Evolutionary conservation across 2,888 invertebrate species (phyloP).

Genomic region (Conus canariensis): DNA sequence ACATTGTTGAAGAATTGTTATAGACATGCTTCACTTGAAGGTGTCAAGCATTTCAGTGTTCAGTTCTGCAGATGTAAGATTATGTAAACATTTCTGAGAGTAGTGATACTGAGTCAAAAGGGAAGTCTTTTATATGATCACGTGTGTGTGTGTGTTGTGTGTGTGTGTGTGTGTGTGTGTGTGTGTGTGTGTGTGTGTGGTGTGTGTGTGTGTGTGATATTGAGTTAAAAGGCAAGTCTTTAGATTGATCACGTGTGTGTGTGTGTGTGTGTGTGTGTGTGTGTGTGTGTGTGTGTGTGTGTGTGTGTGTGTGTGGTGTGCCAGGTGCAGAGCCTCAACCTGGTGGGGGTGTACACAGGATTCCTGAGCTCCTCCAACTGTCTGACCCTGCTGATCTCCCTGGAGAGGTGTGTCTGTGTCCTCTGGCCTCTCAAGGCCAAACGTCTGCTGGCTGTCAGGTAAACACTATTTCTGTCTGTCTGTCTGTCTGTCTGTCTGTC

Average conservation of each 20-base stretch:
- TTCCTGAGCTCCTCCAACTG: slow-evolving; percentile 12
- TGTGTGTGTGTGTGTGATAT: too few relatives aligned
- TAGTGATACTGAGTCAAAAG: too few relatives aligned
- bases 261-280: slow-evolving; percentile 18
- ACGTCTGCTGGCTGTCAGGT: not conserved
- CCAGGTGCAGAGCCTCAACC: not conserved
- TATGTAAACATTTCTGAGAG: too few relatives aligned
- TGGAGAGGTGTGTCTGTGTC: not conserved
- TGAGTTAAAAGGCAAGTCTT: too few relatives aligned
- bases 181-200: not conserved
- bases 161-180: slow-evolving; percentile 16
- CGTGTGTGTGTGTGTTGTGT: not conserved
- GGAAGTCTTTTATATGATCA: not conserved
- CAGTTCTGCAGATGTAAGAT: too few relatives aligned
- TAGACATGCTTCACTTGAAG: too few relatives aligned
- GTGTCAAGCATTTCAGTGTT: too few relatives aligned
- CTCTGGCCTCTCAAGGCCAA: not conserved
- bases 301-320: not conserved
- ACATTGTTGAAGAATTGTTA: too few relatives aligned
- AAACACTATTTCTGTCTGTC: not conserved
- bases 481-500: not conserved
- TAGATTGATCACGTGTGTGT: not conserved
- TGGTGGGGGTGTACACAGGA: not conserved
- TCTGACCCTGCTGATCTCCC: slow-evolving; percentile 15
- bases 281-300: not conserved